Base-by-base conservation (phyloP, 1,140 invertebrate species). In the Penaeus indicus region DNA sequence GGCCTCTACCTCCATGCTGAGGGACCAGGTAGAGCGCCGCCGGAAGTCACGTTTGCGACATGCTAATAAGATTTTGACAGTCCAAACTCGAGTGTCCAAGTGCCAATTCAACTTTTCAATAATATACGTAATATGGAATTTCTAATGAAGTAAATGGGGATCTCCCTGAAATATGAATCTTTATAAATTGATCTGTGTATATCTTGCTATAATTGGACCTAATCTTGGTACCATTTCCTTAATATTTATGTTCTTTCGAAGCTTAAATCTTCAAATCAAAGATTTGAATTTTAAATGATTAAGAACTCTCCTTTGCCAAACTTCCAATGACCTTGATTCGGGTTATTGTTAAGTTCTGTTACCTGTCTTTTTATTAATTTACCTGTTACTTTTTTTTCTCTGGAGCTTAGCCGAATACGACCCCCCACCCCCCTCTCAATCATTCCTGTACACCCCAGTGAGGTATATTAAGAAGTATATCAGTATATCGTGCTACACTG, bases 121-220 rank as follows among this genome's bases (percentile, higher is more conserved):
- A 82, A 88, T 88, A 88, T 88, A 88, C 87, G 87, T 88, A 88
- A 88, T 78, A 88, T 88, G 63, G 82, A 88, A 88, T 88, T 88
- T 88, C 81, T 88, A 88, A 80, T 63, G 87, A 88, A 63, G 78
- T 84, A 61, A 84, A 84, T 62, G 60, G 81, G 81, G 82, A 84
- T 84, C 84, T 88, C 82, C 82, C 81, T 88, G 87, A 67, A 84
- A 84, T 88, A 84, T 78, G 81, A 84, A 88, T 64, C 87, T 84
- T 88, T 88, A 84, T 78, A 62, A 88, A 88, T 77, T 88, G 81
- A 88, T 88, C 87, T 88, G 87, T 88, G 87, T 88, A 88, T 88
- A 88, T 88, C 82, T 84, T 47, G 82, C 69, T 88, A 88, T 72
- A 84, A 88, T 88, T 88, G 87, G 87, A 88, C 67, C 87, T 88